phyloP scores from a whole-genome alignment of 2,888 invertebrate species.

The Atrina japonica region DNA sequence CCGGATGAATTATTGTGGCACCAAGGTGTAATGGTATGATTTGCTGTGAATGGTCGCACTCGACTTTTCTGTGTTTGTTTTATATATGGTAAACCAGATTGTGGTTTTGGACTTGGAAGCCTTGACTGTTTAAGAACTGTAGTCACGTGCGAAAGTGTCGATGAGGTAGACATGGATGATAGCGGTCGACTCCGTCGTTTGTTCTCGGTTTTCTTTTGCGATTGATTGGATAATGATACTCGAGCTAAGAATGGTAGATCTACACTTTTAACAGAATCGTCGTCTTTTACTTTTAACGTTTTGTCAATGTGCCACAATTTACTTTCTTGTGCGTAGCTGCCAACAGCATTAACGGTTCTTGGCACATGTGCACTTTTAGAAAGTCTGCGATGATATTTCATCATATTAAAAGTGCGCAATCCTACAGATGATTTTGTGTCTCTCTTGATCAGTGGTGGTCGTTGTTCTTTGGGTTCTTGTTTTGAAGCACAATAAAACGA shows the following conservation, averaged over 20 bases:
- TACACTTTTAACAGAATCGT: slow-evolving; percentile 29
- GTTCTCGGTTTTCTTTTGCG: neutral
- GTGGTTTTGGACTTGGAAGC: slow-evolving; percentile 14
- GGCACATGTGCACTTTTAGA: slow-evolving; percentile 34
- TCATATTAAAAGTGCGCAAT: slow-evolving; percentile 29
- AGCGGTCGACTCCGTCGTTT: slow-evolving; percentile 2
- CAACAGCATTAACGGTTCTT: slow-evolving; percentile 46
- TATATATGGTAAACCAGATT: slow-evolving; percentile 24
- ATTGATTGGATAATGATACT: slow-evolving; percentile 4
- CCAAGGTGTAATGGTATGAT: slow-evolving; percentile 32
- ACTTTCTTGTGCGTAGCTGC: slow-evolving; percentile 64
- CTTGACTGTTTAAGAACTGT: slow-evolving; percentile 31
- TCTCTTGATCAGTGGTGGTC: slow-evolving; percentile 11
- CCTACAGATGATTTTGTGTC: slow-evolving; percentile 39
- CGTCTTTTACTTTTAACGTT: slow-evolving; percentile 8
- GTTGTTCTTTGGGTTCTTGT: slow-evolving; percentile 13
- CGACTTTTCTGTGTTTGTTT: slow-evolving; percentile 13
- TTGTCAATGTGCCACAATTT: slow-evolving; percentile 50
- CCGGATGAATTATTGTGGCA: slow-evolving; percentile 36
- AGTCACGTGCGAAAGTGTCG: slow-evolving; percentile 27
- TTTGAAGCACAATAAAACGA: slow-evolving; percentile 37
- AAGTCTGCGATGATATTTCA: slow-evolving; percentile 37
- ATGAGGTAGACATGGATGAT: slow-evolving; percentile 1
- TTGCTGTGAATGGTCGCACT: neutral
- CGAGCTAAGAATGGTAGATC: slow-evolving; percentile 27